Conservation (phyloP, 2,113 vertebrate species). For the Ranitomeya variabilis region DNA sequence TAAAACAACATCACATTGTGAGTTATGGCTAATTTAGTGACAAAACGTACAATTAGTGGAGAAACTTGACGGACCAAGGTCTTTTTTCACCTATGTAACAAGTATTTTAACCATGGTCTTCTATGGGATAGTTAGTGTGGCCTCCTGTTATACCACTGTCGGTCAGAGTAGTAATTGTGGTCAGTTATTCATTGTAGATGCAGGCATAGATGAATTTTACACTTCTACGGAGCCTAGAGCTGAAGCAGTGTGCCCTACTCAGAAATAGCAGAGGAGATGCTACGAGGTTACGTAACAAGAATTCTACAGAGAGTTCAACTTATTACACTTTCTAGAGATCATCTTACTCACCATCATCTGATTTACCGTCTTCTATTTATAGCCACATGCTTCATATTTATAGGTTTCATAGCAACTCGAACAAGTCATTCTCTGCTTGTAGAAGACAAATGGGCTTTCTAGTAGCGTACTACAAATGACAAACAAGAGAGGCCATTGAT, state of each 20-base stretch:
- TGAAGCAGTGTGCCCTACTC: neutral
- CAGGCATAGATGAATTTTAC: neutral
- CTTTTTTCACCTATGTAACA: too few relatives aligned
- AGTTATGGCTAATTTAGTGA: too few relatives aligned
- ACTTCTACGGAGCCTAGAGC: neutral
- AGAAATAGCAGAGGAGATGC: neutral
- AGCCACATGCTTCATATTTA: neutral
- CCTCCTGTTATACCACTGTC: too few relatives aligned
- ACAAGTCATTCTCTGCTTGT: neutral
- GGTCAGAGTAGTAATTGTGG: too few relatives aligned
- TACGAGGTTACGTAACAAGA: neutral
- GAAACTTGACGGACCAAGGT: too few relatives aligned
- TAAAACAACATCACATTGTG: too few relatives aligned
- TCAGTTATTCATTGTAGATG: neutral
- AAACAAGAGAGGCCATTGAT: neutral
- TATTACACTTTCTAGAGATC: conserved; percentile 31
- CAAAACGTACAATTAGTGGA: too few relatives aligned
- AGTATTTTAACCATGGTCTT: too few relatives aligned
- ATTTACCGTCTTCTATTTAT: conserved; percentile 32
- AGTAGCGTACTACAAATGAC: neutral
- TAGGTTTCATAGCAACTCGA: conserved; percentile 38
- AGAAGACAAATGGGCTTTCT: neutral
- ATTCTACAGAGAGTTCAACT: neutral
- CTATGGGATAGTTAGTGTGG: too few relatives aligned
- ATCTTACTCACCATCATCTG: neutral